Conservation (phyloP, 2,113 vertebrate species). For the Emydocephalus ijimae region DNA sequence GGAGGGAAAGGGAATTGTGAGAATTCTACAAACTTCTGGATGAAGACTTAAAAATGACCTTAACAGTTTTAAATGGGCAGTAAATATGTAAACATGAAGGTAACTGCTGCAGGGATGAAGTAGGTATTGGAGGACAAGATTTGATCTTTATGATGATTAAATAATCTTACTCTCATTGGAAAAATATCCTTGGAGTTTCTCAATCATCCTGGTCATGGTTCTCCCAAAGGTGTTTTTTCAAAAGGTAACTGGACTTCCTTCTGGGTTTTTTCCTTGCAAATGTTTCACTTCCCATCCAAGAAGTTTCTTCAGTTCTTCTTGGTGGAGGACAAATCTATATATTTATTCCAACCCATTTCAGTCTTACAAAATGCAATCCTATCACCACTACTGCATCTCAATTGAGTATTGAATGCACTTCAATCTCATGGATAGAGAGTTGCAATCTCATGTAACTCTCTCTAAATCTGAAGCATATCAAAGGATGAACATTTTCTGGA, state of each 20-base stretch:
- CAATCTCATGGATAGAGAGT: no score
- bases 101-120: background rate
- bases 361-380: background rate
- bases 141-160: background rate
- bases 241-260: no score
- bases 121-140: background rate
- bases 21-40: background rate
- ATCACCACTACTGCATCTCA: rapidly evolving
- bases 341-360: background rate
- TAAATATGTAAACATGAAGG: background rate
- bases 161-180: background rate
- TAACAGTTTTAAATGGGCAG: background rate
- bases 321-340: background rate
- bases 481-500: background rate
- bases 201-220: no score
- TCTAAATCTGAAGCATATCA: background rate
- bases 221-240: no score
- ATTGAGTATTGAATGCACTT: rapidly evolving
- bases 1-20: background rate
- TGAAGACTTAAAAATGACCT: background rate
- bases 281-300: no score
- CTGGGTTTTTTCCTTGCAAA: no score
- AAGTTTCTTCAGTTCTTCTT: no score
- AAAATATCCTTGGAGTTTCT: no score
- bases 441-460: no score